phyloP scores from a whole-genome alignment of 2,888 invertebrate genomes.

The Morpho achilles region DNA sequence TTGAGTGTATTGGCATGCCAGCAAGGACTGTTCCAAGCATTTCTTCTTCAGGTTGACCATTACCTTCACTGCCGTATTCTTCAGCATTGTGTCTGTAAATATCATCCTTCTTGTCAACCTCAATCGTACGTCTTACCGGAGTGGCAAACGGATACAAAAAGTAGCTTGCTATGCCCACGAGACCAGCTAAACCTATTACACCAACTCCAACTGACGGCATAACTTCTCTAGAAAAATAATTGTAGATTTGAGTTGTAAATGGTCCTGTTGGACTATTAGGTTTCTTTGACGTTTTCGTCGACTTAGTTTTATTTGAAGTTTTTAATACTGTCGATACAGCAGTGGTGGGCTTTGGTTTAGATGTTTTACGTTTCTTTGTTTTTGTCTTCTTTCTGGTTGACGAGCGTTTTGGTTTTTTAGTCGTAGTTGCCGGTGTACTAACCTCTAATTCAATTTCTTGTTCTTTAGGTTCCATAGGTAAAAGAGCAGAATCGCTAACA shows the following conservation, averaged over 20 bases:
- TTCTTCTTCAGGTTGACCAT: conserved; percentile 87
- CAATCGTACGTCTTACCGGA: conserved; percentile 82
- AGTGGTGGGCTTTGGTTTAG: conserved; percentile 56
- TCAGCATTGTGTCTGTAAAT: conserved; percentile 83
- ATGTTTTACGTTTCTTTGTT: conserved; percentile 79
- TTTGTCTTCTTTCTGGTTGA: conserved; percentile 76
- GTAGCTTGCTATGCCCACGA: conserved; percentile 87
- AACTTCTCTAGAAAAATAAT: conserved; percentile 87
- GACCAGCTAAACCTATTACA: conserved; percentile 85
- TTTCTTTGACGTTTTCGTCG: conserved; percentile 52
- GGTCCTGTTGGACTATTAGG: conserved; percentile 73
- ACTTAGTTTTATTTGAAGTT: conserved; percentile 75
- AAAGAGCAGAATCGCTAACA: conserved; percentile 55
- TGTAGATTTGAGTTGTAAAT: conserved; percentile 86
- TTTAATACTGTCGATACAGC: conserved; percentile 62
- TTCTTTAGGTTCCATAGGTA: conserved; percentile 70
- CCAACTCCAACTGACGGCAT: conserved; percentile 91
- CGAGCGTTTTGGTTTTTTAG: conserved; percentile 69
- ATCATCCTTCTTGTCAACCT: conserved; percentile 81
- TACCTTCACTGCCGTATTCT: conserved; percentile 82
- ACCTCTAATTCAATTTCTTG: conserved; percentile 73
- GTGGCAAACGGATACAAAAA: conserved; percentile 87
- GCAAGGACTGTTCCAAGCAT: conserved; percentile 86
- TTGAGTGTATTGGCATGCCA: conserved; percentile 80
- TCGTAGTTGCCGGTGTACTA: conserved; percentile 64